Evolutionary conservation across 2,113 vertebrate genomes (phyloP), one percentile per base, ranked within the genome.

Genomic region (Sinocyclocheilus maitianheensis): DNA sequence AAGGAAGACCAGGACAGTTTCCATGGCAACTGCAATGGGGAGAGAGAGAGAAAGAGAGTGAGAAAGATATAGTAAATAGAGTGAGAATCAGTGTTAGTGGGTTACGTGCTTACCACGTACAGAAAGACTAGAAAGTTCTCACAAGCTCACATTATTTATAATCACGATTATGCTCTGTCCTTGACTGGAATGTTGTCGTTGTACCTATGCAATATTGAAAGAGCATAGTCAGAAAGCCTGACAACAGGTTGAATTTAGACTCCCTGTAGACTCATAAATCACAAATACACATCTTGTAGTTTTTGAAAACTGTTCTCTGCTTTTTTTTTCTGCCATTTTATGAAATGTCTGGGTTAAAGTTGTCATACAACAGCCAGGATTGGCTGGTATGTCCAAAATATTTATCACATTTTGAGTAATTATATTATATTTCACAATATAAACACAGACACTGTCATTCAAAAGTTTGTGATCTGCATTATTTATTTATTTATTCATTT

Each of bases 21-120:
- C 97, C 98, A 99, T 99, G 96, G 95, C 90, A 71, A 92, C 97
- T 98, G 94, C 2, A 92, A 85, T 90, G 65, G 60, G 77, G 63
- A 86, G 51, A 84, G 84, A 16, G 9, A 16, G 9, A 83, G 53
- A 88, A 43, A 85, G 71, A 85, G 37, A 74, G 22, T 74, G 90
- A 77, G 89, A 12, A 30, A 89, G 69, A 92, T 58, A 87, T 85
- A 85, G 63, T 90, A 83, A 83, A 83, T 58, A 72, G 62, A 82
- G 86, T 74, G 76, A 10, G 34, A 26, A 76, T 84, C 14, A 69
- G 81, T 85, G 83, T 89, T 83, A 79, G 80, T 77, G 40, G 84
- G 46, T 83, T 76, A 72, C 48, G 83, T 79, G 88, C 80, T 84
- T 77, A 67, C 34, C 83, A 88, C 13, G 30, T 79, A 69, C 72